Conservation (phyloP, 1,140 invertebrate species). For the Melitaea cinxia region DNA sequence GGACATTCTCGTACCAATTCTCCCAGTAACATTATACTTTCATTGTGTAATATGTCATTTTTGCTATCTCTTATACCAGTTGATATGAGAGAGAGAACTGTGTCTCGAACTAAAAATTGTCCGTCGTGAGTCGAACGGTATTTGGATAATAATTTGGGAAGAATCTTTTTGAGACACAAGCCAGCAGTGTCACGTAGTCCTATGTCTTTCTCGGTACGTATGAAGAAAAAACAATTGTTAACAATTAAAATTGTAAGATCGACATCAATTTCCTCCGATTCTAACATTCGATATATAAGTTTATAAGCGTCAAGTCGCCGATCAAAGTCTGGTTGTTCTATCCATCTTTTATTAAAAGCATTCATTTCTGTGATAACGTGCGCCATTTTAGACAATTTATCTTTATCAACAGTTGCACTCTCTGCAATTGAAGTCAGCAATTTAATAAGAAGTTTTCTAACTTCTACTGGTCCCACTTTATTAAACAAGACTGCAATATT, state of each 20-base stretch:
- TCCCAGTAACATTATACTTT: constrained; percentile 90
- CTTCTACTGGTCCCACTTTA: constrained; percentile 81
- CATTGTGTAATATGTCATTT: constrained; percentile 86
- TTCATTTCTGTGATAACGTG: constrained; percentile 88
- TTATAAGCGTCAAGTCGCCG: constrained; percentile 88
- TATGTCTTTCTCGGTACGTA: constrained; percentile 90
- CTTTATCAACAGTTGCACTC: constrained; percentile 66
- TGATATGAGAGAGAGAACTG: constrained; percentile 86
- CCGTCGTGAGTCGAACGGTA: constrained; percentile 78
- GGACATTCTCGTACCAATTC: constrained; percentile 88
- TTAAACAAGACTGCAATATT: constrained; percentile 86
- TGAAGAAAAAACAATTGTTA: constrained; percentile 91
- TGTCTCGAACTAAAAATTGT: constrained; percentile 88
- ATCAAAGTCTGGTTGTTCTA: constrained; percentile 96
- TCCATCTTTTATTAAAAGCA: constrained; percentile 91
- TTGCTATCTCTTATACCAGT: constrained; percentile 85
- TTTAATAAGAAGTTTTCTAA: constrained; percentile 85
- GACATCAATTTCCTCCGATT: constrained; percentile 82
- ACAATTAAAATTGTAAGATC: constrained; percentile 88
- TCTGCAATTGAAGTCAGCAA: constrained; percentile 82
- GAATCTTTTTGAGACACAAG: constrained; percentile 86
- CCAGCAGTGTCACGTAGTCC: constrained; percentile 91
- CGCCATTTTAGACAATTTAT: constrained; percentile 61
- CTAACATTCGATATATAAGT: constrained; percentile 83
- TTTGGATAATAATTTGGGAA: constrained; percentile 82